phyloP scores from a whole-genome alignment of 2,888 invertebrate species.

The Ichneumoninae sp. region DNA sequence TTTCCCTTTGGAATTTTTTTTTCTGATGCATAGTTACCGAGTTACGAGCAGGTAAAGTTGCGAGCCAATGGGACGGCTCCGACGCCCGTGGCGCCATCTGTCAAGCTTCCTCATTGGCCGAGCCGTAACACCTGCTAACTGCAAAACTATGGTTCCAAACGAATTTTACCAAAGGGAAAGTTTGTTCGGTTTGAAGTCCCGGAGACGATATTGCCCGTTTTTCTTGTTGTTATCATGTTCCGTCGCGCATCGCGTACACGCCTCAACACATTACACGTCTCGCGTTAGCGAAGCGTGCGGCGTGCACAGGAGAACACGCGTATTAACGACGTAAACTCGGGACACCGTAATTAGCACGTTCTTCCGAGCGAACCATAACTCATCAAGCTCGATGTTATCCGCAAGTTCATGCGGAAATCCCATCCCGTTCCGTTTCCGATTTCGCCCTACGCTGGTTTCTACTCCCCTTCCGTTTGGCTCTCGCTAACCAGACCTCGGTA shows the following conservation, averaged over 20 bases:
- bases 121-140: not conserved
- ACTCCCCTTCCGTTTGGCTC: slow-evolving; percentile 16
- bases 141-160: not conserved
- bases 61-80: not conserved
- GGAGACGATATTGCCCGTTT: not conserved
- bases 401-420: slow-evolving; percentile 60
- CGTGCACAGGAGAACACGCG: slow-evolving; percentile 34
- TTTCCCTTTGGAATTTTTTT: not conserved
- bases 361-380: slow-evolving; percentile 68
- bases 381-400: slow-evolving; percentile 64
- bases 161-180: not conserved
- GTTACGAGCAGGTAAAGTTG: not conserved
- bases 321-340: slow-evolving; percentile 50
- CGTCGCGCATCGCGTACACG: not conserved
- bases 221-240: not conserved
- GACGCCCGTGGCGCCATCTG: not conserved
- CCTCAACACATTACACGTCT: not conserved
- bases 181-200: not conserved
- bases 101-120: not conserved
- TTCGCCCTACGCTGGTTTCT: slow-evolving; percentile 32
- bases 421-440: slow-evolving; percentile 50
- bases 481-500: slow-evolving; percentile 6
- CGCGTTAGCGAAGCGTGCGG: slow-evolving; percentile 13
- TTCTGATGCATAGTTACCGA: not conserved
- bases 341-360: slow-evolving; percentile 71